phyloP scores from a whole-genome alignment of 2,888 invertebrate species.

The Thera britannica region DNA sequence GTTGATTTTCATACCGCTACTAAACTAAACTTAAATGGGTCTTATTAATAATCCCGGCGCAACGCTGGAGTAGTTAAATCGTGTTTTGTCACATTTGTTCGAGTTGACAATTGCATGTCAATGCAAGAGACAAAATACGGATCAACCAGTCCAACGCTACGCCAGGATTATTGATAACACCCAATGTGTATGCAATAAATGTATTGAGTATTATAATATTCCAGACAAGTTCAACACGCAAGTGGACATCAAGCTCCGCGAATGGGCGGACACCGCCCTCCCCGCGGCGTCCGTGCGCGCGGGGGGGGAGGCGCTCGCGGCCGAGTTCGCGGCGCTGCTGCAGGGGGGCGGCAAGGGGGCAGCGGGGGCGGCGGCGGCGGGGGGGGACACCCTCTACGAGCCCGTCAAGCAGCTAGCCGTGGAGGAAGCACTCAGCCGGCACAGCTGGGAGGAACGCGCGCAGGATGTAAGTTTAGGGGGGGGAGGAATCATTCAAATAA shows the following conservation, averaged over 20 bases:
- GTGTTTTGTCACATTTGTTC: no score
- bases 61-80: no score
- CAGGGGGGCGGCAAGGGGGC: slow-evolving; percentile 10
- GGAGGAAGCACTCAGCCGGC: slow-evolving; percentile 92
- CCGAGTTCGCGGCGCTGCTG: slow-evolving; percentile 68
- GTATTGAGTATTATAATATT: no score
- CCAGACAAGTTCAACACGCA: slow-evolving; percentile 93
- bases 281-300: slow-evolving; percentile 87
- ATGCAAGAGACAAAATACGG: no score
- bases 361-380: slow-evolving; percentile 55
- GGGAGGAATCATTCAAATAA: no score
- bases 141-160: no score
- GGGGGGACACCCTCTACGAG: slow-evolving; percentile 96
- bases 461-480: slow-evolving; percentile 62
- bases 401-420: slow-evolving; percentile 94
- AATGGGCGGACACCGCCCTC: slow-evolving; percentile 97
- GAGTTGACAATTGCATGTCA: no score
- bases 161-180: no score
- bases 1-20: no score
- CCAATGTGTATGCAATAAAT: no score
- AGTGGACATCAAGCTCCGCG: slow-evolving; percentile 96
- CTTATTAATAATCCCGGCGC: no score
- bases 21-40: no score
- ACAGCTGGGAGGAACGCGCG: slow-evolving; percentile 98
- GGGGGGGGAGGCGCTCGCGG: slow-evolving; percentile 90